Evolutionary conservation across 2,113 vertebrate species (phyloP), one percentile per base, ranked within the genome.

Genomic region (Rhinolophus ferrumequinum): DNA sequence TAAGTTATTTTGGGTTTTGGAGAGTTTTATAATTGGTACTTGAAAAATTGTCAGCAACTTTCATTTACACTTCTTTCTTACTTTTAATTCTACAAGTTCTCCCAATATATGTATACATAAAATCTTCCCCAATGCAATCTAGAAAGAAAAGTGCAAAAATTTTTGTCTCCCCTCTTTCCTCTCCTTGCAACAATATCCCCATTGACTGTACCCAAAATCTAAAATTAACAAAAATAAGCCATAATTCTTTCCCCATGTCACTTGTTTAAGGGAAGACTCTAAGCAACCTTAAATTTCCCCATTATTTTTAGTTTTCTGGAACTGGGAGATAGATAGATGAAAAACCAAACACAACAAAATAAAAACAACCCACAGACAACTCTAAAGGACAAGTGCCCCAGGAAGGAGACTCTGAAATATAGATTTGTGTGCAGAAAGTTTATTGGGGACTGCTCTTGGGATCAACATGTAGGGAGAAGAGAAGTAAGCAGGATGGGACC

Each of bases 171-270:
- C 1, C 11, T 38, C n/a, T 28, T 84, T 15, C 8, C 15, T 72
- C 33, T 66, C n/a, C 35, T 80, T 88, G 15, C 22, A 47, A 95
- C 35, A 93, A 21, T 33, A 62, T 60, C 9, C 35, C 18, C 28
- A 84, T 52, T 60, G 75, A 54, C 9, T 33, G 1, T 70, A 79
- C 64, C 38, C 66, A 41, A 90, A 86, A 81, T 75, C 60, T 84
- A 88, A 97, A 95, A 81, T 81, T 24, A 96, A 73, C 6, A 88
- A 41, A 93, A 91, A 85, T 86, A 82, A 86, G 7, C 67, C 88
- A 15, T 54, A 72, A 24, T 82, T 83, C 15, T 85, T 90, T 92
- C 70, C 33, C 41, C 6, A 26, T 5, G 7, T 41, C 47, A 96
- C 18, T 96, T 85, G 22, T 62, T 95, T 73, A 26, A 96, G 15